Percentiles rank a stretch among this genome's conserved stretches.
Conservation (phyloP, 1,140 invertebrate species). For the Sitophilus oryzae region DNA sequence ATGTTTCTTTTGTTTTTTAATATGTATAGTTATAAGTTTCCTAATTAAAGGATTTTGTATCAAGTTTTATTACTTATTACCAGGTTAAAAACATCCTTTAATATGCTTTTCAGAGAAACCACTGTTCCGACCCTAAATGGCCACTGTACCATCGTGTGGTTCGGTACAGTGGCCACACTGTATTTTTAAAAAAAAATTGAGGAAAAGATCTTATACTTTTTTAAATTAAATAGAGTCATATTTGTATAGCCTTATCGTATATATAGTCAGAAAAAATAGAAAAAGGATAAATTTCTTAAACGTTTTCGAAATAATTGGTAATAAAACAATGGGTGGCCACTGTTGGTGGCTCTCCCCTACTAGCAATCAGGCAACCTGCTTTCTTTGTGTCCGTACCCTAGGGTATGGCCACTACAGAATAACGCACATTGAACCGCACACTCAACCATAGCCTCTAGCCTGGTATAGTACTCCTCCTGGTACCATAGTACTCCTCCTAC, state of each 20-base stretch:
- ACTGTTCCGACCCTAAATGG: slow-evolving; percentile 2
- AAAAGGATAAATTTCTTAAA: slow-evolving; percentile 3
- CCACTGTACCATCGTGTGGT: too few species aligned
- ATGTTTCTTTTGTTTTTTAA: slow-evolving; percentile 4
- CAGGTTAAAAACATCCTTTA: not conserved
- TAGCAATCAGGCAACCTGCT: too few species aligned
- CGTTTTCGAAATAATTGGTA: too few species aligned
- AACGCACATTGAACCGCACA: too few species aligned
- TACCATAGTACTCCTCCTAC: too few species aligned
- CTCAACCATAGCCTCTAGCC: too few species aligned
- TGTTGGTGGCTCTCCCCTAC: too few species aligned
- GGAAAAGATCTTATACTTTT: slow-evolving; percentile 1
- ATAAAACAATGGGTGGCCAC: too few species aligned
- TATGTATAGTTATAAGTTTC: slow-evolving; percentile 1
- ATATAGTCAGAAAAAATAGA: not conserved
- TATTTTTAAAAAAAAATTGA: not conserved
- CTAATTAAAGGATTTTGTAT: slow-evolving; percentile 6
- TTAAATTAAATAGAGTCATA: slow-evolving; percentile 4
- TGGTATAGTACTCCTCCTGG: too few species aligned
- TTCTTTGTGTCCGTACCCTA: too few species aligned
- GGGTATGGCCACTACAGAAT: too few species aligned
- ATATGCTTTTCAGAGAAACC: slow-evolving; percentile 2
- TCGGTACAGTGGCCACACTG: not conserved
- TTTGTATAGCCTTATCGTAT: slow-evolving; percentile 3
- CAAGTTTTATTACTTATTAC: too few species aligned